Percentiles rank a stretch among this genome's conserved stretches.
phyloP scores from a whole-genome alignment of 35 echinoderm and acorn worm species.

The Strongylocentrotus purpuratus region DNA sequence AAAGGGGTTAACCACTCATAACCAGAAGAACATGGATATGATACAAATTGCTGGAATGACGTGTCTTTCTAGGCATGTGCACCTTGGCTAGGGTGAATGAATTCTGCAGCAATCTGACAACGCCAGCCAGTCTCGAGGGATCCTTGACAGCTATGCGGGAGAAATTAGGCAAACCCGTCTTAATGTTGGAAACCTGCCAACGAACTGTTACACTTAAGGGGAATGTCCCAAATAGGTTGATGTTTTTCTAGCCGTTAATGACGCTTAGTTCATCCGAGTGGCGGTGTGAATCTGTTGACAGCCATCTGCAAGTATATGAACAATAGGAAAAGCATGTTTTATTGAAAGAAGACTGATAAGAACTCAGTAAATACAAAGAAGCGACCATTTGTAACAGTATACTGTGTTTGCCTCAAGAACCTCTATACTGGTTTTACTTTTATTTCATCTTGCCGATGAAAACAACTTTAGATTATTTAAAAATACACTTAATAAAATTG shows the following conservation, averaged over 20 bases:
- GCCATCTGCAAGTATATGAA: background rate
- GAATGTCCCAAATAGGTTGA: background rate
- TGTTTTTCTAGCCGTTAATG: background rate
- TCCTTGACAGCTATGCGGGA: background rate
- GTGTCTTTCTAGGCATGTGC: background rate
- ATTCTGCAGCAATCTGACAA: background rate
- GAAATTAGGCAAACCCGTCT: background rate
- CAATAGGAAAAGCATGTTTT: too few relatives aligned
- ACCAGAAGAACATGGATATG: background rate
- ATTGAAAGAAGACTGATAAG: too few relatives aligned
- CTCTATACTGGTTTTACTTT: too few relatives aligned
- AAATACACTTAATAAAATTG: too few relatives aligned
- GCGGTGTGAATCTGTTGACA: background rate
- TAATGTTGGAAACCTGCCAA: background rate
- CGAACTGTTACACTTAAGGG: background rate
- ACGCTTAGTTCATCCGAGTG: background rate
- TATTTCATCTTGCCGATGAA: too few relatives aligned
- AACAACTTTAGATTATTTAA: too few relatives aligned
- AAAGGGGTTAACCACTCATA: background rate
- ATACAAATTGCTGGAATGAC: background rate
- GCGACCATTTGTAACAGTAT: background rate
- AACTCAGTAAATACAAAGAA: background rate
- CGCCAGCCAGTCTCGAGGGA: background rate
- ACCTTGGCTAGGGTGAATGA: background rate
- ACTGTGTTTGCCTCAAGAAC: too few relatives aligned